Conservation (phyloP, 2,113 vertebrate genomes). For the Polypterus bichir region DNA sequence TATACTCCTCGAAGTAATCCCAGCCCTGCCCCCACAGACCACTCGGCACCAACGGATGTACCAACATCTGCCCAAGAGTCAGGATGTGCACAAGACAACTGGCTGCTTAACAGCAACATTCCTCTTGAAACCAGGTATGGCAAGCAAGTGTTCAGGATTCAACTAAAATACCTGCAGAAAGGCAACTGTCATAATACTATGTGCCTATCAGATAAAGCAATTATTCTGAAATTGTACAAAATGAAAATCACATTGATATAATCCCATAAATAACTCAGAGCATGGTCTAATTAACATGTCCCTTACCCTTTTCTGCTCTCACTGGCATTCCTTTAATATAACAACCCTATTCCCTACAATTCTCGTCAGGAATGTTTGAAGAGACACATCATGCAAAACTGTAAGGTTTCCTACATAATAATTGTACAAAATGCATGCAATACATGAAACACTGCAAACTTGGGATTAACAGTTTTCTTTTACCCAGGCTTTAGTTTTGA, state of each 20-base stretch:
- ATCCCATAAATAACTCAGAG: background rate
- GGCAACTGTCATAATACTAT: too few relatives aligned
- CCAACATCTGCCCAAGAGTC: slow-evolving; percentile 63
- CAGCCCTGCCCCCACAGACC: slow-evolving; percentile 85
- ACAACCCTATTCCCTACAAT: background rate
- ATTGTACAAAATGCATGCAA: slow-evolving; percentile 27
- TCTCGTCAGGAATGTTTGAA: background rate
- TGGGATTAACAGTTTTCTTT: slow-evolving; percentile 13
- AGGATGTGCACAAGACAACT: slow-evolving; percentile 82
- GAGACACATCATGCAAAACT: background rate
- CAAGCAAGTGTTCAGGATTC: too few relatives aligned
- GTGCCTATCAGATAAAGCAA: too few relatives aligned
- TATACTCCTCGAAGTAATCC: slow-evolving; percentile 89
- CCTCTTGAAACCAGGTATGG: slow-evolving; percentile 90
- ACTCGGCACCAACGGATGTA: slow-evolving; percentile 76
- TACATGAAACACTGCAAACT: slow-evolving; percentile 35
- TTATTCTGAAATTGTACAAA: too few relatives aligned
- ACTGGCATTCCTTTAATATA: background rate
- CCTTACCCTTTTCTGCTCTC: background rate
- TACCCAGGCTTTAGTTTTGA: too few relatives aligned
- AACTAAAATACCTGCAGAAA: too few relatives aligned
- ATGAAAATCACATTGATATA: too few relatives aligned
- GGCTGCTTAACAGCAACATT: slow-evolving; percentile 98
- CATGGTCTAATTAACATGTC: background rate
- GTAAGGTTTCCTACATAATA: background rate